A percentile compares a stretch with the other conserved stretches of the same genome.
Conservation (phyloP, 2,113 vertebrate genomes). For the Labeo rohita region DNA sequence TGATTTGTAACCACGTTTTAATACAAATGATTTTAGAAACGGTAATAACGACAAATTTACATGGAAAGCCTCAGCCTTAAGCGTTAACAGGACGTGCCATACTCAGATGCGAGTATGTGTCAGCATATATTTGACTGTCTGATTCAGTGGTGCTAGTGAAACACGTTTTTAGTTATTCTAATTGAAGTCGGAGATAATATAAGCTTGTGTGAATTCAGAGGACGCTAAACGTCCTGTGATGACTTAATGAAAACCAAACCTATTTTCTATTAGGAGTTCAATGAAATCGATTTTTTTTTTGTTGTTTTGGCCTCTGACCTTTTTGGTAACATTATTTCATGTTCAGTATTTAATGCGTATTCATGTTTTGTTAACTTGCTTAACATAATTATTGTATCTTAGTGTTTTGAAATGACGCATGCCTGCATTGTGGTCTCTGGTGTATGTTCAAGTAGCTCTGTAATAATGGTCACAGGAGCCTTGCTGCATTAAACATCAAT, state of each 20-base stretch:
- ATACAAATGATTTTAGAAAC: background rate
- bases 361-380: constrained; percentile 71
- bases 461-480: constrained; percentile 58
- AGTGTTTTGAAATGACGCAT: constrained; percentile 73
- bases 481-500: constrained; percentile 64
- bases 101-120: background rate
- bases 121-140: background rate
- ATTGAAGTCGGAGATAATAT: background rate
- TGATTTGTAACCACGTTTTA: constrained; percentile 21
- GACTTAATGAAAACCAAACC: background rate
- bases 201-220: background rate
- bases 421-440: constrained; percentile 69
- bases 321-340: constrained; percentile 66
- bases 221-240: background rate
- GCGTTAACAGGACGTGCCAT: background rate
- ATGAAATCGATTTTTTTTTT: constrained; percentile 42
- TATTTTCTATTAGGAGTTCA: background rate
- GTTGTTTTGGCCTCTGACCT: constrained; percentile 52
- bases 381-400: constrained; percentile 70
- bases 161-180: background rate
- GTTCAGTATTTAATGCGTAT: constrained; percentile 75
- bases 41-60: background rate
- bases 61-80: background rate
- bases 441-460: constrained; percentile 61
- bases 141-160: constrained; percentile 31